These are phyloP conservation scores for Drosophila basisetae DNA, from an alignment of 2,888 invertebrate species.

Conservation along the genomic window DNA sequence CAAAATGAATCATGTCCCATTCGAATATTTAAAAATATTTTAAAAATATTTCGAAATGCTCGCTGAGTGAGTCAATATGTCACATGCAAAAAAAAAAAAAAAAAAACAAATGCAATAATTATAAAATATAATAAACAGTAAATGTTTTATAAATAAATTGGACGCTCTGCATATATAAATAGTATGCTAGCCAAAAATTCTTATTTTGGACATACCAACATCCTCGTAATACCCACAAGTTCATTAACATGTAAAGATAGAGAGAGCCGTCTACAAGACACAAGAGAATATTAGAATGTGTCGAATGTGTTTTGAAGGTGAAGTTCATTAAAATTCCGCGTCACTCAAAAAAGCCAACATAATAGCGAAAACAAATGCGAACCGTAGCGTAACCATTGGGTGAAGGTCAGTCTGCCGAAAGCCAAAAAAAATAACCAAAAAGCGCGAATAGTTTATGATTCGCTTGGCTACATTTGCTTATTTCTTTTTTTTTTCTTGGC, in stretches of 20 bases:
- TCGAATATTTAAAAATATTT: slow-evolving; percentile 23
- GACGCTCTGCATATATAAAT: slow-evolving; percentile 18
- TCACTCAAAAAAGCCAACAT: slow-evolving; percentile 52
- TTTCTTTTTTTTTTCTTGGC: slow-evolving; percentile 7
- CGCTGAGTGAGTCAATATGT: slow-evolving; percentile 54
- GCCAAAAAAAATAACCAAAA: background rate
- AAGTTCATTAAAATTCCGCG: slow-evolving; percentile 79
- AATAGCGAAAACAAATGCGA: slow-evolving; percentile 40
- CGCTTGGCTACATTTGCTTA: slow-evolving; percentile 2
- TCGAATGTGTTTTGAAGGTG: slow-evolving; percentile 60
- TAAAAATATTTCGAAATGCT: slow-evolving; percentile 30
- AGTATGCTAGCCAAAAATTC: slow-evolving; percentile 31
- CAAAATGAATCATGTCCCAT: slow-evolving; percentile 49
- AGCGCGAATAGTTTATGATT: slow-evolving; percentile 36
- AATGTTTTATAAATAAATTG: slow-evolving; percentile 55
- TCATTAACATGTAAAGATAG: slow-evolving; percentile 73
- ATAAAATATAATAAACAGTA: slow-evolving; percentile 47
- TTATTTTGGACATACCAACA: slow-evolving; percentile 15
- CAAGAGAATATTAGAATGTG: background rate
- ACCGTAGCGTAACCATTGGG: slow-evolving; percentile 57
- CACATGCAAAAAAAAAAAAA: slow-evolving; percentile 55
- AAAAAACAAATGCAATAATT: slow-evolving; percentile 43
- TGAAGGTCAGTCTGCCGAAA: slow-evolving; percentile 61
- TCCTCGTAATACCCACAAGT: slow-evolving; percentile 52
- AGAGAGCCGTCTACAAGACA: background rate